phyloP scores from a whole-genome alignment of 2,113 vertebrate species.

The Ophiodon elongatus region DNA sequence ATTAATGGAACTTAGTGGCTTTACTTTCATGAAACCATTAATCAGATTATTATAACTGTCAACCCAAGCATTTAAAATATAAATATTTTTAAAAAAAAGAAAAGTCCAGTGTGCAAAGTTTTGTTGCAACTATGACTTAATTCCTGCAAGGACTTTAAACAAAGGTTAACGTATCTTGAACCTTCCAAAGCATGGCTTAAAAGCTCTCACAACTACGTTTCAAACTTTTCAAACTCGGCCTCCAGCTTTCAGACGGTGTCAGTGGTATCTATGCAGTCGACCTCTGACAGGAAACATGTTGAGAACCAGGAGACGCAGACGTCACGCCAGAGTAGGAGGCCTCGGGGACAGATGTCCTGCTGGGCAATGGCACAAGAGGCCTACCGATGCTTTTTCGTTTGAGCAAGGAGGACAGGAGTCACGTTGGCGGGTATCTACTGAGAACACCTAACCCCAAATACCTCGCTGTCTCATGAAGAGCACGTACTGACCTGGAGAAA shows the following conservation, averaged over 20 bases:
- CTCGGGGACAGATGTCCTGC: conserved; percentile 68
- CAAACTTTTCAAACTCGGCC: background rate
- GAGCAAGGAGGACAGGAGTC: conserved; percentile 17
- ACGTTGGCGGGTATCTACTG: background rate
- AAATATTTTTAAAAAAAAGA: too few species aligned
- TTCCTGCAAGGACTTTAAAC: background rate
- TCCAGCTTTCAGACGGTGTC: conserved; percentile 27
- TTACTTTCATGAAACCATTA: background rate
- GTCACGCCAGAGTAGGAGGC: conserved; percentile 14
- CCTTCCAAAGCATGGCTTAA: background rate
- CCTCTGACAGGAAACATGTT: conserved; percentile 46
- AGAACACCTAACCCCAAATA: background rate
- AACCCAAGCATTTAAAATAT: background rate
- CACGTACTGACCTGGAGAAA: background rate
- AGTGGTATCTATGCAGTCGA: background rate
- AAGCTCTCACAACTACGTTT: background rate
- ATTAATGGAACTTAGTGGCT: background rate
- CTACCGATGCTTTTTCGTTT: conserved; percentile 25
- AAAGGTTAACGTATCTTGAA: background rate
- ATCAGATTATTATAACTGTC: background rate
- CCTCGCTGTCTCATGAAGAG: background rate
- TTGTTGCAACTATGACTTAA: background rate
- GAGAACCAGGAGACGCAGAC: conserved; percentile 38
- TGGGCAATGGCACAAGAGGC: conserved; percentile 49
- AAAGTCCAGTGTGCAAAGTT: background rate